Base-by-base conservation (phyloP, 1,140 invertebrate species). In the Calliopsis andreniformis region DNA sequence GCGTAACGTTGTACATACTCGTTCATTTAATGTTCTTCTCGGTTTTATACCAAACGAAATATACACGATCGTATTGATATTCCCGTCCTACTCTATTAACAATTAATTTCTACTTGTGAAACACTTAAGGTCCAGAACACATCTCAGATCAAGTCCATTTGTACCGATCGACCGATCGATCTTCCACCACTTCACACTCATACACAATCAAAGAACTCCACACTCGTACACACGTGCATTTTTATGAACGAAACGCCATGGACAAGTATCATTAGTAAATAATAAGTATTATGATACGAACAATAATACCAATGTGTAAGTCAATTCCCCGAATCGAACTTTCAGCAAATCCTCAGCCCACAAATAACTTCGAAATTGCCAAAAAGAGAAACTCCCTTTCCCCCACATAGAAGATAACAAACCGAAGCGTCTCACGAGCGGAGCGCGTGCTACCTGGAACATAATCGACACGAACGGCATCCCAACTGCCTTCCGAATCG, bases 221-320 rank as follows among this genome's bases (percentile, higher is more conserved):
- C 12, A 67, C 51, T 30, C 43, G 8, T 12, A 47, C 61, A 63
- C 47, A 10, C 25, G 71, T 67, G 63, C 71, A 67, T 75, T 75
- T 75, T 75, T 58, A 75, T 67, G 63, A 75, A 67, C 42, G 51
- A 67, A 53, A 67, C 23, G 30, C 30, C 71, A 75, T 67, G 71
- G 62, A 67, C 63, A 67, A 75, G 71, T 75, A 75, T 75, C 71
- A 75, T 75, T 75, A 75, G 71, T 56, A 51, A 75, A 75, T 75
- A 75, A 75, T 75, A 75, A 75, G 71, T 75, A 75, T 75, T 75
- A 75, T 75, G 62, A 75, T 75, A 75, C 71, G 71, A 67, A 75
- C 39, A 75, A 63, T 71, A 62, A 3, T 1, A 12, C 6, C 0
- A 56, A 45, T 4, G 62, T 75, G 71, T 75, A 67, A 28, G 12